phyloP scores from a whole-genome alignment of 2,888 invertebrate genomes.

The Hololepta plana region DNA sequence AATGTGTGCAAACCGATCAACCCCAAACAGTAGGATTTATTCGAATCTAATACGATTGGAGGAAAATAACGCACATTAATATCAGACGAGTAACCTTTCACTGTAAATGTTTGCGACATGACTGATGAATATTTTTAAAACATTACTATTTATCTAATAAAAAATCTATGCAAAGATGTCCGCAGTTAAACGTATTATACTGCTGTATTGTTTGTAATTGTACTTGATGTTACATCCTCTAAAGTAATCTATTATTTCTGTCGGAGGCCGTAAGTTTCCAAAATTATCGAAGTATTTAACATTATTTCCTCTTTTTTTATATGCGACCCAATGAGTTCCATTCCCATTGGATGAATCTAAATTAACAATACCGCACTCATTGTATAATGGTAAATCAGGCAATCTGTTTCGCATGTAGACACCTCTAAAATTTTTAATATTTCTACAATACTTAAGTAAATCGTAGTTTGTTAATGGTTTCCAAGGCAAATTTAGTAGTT shows the following conservation, averaged over 20 bases:
- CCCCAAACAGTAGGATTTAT: constrained; percentile 14
- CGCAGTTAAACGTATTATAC: constrained; percentile 14
- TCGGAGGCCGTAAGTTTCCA: constrained; percentile 17
- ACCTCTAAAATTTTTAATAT: constrained; percentile 10
- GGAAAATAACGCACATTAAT: constrained; percentile 13
- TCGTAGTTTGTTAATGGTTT: constrained; percentile 12
- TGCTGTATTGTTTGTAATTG: constrained; percentile 16
- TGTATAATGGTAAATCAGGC: constrained; percentile 5
- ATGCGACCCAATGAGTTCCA: constrained; percentile 19
- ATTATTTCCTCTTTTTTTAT: constrained; percentile 14
- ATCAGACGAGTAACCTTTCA: constrained; percentile 12
- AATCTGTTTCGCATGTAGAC: constrained; percentile 13
- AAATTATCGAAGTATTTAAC: constrained; percentile 19
- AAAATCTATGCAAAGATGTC: constrained; percentile 16
- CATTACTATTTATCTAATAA: constrained; percentile 10
- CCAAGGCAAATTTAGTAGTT: constrained; percentile 11
- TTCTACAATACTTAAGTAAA: constrained; percentile 6
- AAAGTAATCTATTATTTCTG: constrained; percentile 16
- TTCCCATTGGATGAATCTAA: constrained; percentile 11
- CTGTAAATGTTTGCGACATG: constrained; percentile 15
- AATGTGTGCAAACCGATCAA: constrained; percentile 16
- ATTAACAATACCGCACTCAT: constrained; percentile 14
- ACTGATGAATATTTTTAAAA: constrained; percentile 7
- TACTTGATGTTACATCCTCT: constrained; percentile 11
- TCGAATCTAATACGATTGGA: constrained; percentile 12